Evolutionary conservation across 2,113 vertebrate species (phyloP), one percentile per base, ranked within the genome.

Genomic region (Tichodroma muraria): DNA sequence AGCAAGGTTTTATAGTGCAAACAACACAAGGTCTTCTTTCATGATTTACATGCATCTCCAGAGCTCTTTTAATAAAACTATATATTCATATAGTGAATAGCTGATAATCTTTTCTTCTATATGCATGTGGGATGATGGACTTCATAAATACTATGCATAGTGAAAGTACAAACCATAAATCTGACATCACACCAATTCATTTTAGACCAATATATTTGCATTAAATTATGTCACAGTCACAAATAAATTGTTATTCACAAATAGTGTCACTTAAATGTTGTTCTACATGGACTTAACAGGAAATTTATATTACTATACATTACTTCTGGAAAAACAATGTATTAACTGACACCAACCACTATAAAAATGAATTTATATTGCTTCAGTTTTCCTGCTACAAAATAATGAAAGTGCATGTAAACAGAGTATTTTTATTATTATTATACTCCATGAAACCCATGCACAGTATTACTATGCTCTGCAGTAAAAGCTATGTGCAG

Each of bases 31-130:
- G 79, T 93, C 92, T 95, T 82, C 65, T 94, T 76, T 81, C 56
- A 83, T 31, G 6, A 97, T 97, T 97, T 97, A 96, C 85, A 50
- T 70, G 68, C 80, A 40, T 91, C 73, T 77, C 61, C 35, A 94
- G 91, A 96, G 86, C 82, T 78, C 76, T 95, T 96, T 96, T 97
- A 90, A 96, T 90, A 78, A 96, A 96, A 88, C 78, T 72, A 89
- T 93, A 92, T 54, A 89, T 60, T 91, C 49, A 13, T 92, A 95
- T 40, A 68, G 63, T 87, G 88, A 90, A 91, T 80, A 94, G 88
- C 15, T 96, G 92, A 97, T 96, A 96, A 97, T 96, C 53, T 95
- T 97, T 97, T 96, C 50, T 88, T 89, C 93, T 70, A 65, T 90
- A 76, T 79, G 64, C 86, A 79, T 33, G 56, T 47, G 71, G 28